phyloP scores from a whole-genome alignment of 2,113 vertebrate genomes.

The Menura novaehollandiae region DNA sequence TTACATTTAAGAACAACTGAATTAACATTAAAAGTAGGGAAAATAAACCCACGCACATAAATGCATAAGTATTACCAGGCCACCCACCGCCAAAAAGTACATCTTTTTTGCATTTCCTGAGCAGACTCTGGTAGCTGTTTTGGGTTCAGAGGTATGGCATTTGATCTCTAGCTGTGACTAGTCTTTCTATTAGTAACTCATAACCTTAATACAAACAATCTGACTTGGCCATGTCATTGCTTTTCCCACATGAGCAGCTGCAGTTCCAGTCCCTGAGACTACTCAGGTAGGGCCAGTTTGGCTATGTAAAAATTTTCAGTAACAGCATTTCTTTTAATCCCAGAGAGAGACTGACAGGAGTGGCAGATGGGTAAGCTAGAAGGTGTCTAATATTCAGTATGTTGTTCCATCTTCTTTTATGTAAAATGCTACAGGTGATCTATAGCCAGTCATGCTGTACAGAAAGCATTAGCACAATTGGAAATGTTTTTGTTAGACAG shows the following conservation, averaged over 20 bases:
- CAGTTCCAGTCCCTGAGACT: not conserved
- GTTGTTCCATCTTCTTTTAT: not conserved
- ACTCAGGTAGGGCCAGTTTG: not conserved
- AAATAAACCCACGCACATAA: not conserved
- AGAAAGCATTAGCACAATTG: not conserved
- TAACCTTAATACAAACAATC: not conserved
- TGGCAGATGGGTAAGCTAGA: not conserved
- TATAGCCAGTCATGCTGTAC: not conserved
- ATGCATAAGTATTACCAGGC: not conserved
- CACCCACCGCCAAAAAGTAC: not conserved
- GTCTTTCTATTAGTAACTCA: constrained; percentile 19
- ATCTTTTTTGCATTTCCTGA: constrained; percentile 23
- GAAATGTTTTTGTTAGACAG: not conserved
- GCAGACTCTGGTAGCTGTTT: not conserved
- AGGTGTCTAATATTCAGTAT: not conserved
- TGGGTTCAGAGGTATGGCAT: not conserved
- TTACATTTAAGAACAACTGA: not conserved
- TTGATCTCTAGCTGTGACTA: not conserved
- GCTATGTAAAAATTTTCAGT: not conserved
- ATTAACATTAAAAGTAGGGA: not conserved
- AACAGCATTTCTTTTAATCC: not conserved
- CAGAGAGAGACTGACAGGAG: not conserved
- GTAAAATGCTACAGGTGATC: not conserved
- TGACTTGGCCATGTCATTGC: not conserved
- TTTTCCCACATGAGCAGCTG: not conserved